Percentiles rank a stretch among this genome's conserved stretches.
These are phyloP conservation scores for Drosophila baimaii DNA, from an alignment of 1,140 invertebrate species.

Conservation along the genomic window DNA sequence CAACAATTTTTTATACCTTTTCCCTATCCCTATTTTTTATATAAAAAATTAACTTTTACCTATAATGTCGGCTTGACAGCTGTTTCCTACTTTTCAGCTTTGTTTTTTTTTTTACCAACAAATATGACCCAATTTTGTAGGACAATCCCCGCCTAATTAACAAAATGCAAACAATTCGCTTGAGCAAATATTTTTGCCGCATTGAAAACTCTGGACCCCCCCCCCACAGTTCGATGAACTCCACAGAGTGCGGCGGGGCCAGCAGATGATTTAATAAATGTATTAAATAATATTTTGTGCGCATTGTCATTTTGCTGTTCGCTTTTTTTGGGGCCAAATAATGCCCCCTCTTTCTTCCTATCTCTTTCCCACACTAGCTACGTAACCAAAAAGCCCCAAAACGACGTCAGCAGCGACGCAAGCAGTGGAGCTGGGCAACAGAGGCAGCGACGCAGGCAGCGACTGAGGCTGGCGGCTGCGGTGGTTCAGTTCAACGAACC, in stretches of 20 bases:
- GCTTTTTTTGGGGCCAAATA: conserved; percentile 69
- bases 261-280: conserved; percentile 58
- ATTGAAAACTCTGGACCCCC: neutral
- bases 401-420: conserved; percentile 44
- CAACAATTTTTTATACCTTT: too few relatives aligned
- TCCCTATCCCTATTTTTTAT: neutral
- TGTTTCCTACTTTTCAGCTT: neutral
- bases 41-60: neutral
- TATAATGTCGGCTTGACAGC: neutral
- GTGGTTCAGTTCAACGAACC: conserved; percentile 84
- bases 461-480: conserved; percentile 59
- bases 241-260: neutral
- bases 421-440: too few relatives aligned
- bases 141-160: conserved; percentile 54
- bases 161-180: conserved; percentile 33
- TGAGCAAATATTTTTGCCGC: conserved; percentile 44
- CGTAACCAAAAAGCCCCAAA: conserved; percentile 73
- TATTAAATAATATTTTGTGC: conserved; percentile 74
- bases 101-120: conserved; percentile 2
- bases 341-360: conserved; percentile 16
- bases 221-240: conserved; percentile 34
- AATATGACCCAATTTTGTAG: conserved; percentile 28
- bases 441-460: conserved; percentile 23
- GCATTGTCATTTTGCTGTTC: conserved; percentile 27
- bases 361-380: conserved; percentile 61